These are phyloP conservation scores for Drosophila borealis DNA, from an alignment of 2,888 invertebrate species.

Conservation along the genomic window DNA sequence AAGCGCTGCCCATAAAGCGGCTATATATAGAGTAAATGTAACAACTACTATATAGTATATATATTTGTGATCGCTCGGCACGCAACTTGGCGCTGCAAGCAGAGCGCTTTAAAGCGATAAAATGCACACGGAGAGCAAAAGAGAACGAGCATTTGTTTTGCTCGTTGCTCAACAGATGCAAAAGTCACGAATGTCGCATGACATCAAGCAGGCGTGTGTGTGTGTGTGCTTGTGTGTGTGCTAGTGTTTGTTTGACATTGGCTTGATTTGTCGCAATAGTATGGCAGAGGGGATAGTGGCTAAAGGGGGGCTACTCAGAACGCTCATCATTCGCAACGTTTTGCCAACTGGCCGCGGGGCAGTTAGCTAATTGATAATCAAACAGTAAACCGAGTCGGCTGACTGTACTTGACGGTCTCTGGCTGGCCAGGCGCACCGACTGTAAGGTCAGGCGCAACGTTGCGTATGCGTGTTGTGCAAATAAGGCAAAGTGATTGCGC, in stretches of 20 bases:
- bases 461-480: conserved; percentile 77
- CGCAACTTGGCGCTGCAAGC: conserved; percentile 15
- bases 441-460: conserved; percentile 57
- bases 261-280: conserved; percentile 49
- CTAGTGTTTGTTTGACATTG: conserved; percentile 55
- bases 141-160: conserved; percentile 25
- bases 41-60: neutral
- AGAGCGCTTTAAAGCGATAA: conserved; percentile 26
- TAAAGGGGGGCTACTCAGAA: neutral
- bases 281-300: neutral
- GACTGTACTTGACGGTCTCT: conserved; percentile 48
- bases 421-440: conserved; percentile 32
- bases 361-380: conserved; percentile 74
- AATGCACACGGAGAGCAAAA: conserved; percentile 14
- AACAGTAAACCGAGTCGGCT: conserved; percentile 53
- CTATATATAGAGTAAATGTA: conserved; percentile 33
- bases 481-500: conserved; percentile 40
- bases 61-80: conserved; percentile 14
- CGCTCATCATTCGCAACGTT: conserved; percentile 36
- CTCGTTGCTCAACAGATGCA: conserved; percentile 37
- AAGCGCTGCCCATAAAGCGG: conserved; percentile 14
- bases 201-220: neutral
- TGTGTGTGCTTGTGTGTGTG: conserved; percentile 13
- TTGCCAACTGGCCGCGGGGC: conserved; percentile 16
- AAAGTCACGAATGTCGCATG: conserved; percentile 41